Evolutionary conservation across 2,113 vertebrate genomes (phyloP).

Genomic region (Ammodytes marinus): DNA sequence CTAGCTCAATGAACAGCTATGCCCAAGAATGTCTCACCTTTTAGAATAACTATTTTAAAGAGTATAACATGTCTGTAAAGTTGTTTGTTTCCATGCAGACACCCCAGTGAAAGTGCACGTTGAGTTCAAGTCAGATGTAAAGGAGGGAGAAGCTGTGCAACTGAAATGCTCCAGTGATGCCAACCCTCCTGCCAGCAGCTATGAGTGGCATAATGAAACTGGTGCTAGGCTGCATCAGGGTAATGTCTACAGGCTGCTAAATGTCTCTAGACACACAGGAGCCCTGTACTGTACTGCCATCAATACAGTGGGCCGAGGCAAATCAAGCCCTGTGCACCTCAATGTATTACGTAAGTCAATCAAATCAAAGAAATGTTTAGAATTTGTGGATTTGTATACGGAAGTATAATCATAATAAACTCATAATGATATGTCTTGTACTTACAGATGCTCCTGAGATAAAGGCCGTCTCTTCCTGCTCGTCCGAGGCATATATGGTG

Average conservation of each 20-base stretch:
- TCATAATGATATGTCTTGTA: not conserved
- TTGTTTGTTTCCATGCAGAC: slow-evolving; percentile 56
- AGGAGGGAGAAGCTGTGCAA: slow-evolving; percentile 65
- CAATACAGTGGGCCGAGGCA: slow-evolving; percentile 58
- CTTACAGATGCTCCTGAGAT: slow-evolving; percentile 77
- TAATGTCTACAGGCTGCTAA: slow-evolving; percentile 35
- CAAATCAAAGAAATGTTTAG: not conserved
- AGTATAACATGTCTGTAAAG: not conserved
- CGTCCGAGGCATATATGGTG: not conserved
- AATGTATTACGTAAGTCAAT: slow-evolving; percentile 73
- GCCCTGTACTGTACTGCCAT: slow-evolving; percentile 71
- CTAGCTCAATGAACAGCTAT: not conserved
- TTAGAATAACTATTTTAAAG: not conserved
- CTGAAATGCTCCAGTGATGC: slow-evolving; percentile 74
- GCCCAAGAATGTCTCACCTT: not conserved
- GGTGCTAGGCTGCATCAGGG: slow-evolving; percentile 38
- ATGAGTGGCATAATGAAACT: slow-evolving; percentile 59
- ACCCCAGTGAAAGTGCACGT: slow-evolving; percentile 68
- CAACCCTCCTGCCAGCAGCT: slow-evolving; percentile 64
- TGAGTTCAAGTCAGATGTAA: slow-evolving; percentile 28
- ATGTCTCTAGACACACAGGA: slow-evolving; percentile 63
- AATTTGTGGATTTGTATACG: no score
- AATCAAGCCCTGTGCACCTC: slow-evolving; percentile 55
- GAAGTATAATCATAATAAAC: not conserved
- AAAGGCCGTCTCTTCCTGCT: slow-evolving; percentile 70